phyloP scores from a whole-genome alignment of 2,888 invertebrate species.

The Syrphus vitripennis region DNA sequence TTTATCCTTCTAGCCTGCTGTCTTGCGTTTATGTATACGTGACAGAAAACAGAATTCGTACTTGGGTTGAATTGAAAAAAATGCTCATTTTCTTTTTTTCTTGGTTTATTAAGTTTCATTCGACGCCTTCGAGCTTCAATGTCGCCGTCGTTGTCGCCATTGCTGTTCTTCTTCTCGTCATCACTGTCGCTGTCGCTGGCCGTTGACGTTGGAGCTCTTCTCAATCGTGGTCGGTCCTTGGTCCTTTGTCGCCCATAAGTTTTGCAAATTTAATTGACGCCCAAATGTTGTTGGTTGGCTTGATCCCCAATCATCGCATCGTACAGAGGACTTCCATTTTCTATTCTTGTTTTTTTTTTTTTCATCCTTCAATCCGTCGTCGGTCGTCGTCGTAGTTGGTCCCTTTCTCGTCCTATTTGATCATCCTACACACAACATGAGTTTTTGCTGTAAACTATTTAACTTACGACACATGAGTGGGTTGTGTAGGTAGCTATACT shows the following conservation, averaged over 20 bases:
- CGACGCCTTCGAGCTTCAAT: neutral
- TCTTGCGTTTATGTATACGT: slow-evolving; percentile 32
- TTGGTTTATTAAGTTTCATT: slow-evolving; percentile 23
- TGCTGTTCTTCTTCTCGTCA: neutral
- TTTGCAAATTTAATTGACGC: slow-evolving; percentile 69
- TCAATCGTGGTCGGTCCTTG: neutral
- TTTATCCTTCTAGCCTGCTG: neutral
- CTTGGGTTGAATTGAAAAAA: slow-evolving; percentile 55
- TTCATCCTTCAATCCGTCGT: neutral
- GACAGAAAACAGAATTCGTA: slow-evolving; percentile 49
- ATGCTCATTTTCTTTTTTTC: neutral
- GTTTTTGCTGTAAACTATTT: slow-evolving; percentile 47
- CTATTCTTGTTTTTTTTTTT: neutral
- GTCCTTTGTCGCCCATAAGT: slow-evolving; percentile 38
- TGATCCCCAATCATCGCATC: neutral
- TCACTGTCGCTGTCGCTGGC: neutral
- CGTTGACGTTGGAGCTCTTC: neutral
- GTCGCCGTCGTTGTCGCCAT: neutral
- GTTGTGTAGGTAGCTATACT: too few relatives aligned
- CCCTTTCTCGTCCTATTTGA: slow-evolving; percentile 28
- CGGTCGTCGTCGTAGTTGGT: slow-evolving; percentile 16
- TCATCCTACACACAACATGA: slow-evolving; percentile 21
- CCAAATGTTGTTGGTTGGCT: slow-evolving; percentile 37
- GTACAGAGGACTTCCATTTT: neutral
- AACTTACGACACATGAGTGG: slow-evolving; percentile 40